Base-by-base conservation (phyloP, 2,888 invertebrate genomes). In the Caenorhabditis panamensis region DNA sequence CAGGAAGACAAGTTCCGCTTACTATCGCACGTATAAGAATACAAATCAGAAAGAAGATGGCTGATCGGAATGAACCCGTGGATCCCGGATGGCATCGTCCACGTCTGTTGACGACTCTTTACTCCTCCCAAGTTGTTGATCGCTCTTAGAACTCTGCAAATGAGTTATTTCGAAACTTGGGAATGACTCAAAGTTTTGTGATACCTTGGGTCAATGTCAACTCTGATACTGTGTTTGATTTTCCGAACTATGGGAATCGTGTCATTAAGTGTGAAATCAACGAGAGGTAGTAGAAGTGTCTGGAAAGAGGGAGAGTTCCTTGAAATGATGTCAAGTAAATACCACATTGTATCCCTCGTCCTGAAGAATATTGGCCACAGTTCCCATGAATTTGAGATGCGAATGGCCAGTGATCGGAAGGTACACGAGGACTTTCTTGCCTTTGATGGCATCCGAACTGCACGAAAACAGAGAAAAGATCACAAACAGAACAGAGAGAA, bases 291-390 rank as follows among this genome's bases (percentile, higher is more conserved):
- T 1, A 82, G 37, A 36, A 84, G 73, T 1, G 84, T 84, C 84
- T 84, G 58, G 37, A 82, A 69, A 13, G 16, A 16, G n/a, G 4
- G 2, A 3, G 13, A 66, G 16, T 8, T 5, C 2, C 20, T 1
- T 28, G n/a, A 6, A 6, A 9, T 18, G 20, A 36, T 11, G 36
- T 18, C n/a, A n/a, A n/a, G 62, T 53, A 62, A 77, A 31, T 31
- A 76, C 76, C 56, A 83, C 78, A 66, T 83, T 73, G 37, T 83
- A 78, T 20, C 83, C 83, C 8, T 76, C 80, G n/a, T 78, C 80
- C n/a, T 64, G 71, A 22, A 83, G 44, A 37, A 80, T 69, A 26
- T 81, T 44, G 16, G 73, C 64, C 11, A 83, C 59, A 16, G 72
- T 73, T 18, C 68, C 54, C 73, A 80, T 76, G 63, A 83, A 83